Evolutionary conservation across 2,113 vertebrate species (phyloP), one percentile per base, ranked within the genome.

Genomic region (Motacilla tschutschensis): DNA sequence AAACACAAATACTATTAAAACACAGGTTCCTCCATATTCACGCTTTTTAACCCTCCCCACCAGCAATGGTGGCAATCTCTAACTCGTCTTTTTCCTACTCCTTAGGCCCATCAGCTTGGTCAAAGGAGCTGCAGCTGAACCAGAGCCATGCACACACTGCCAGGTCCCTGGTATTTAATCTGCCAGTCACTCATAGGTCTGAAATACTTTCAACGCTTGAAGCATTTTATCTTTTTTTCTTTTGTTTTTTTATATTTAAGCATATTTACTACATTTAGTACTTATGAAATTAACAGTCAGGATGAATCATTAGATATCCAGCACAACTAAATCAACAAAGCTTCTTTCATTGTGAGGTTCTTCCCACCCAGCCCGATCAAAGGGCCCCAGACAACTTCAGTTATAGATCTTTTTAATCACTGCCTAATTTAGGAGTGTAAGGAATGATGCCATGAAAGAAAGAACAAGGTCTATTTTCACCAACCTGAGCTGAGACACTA

Each of bases 361-460:
- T 55, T 82, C 67, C 38, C 55, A 82, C 7, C 47, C 28, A 66
- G 36, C 14, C 44, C 22, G 63, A 59, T 36, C 35, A 78, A 78
- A 85, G 41, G 41, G 33, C 58, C 38, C 22, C 35, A 50, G 31
- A 78, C 12, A 66, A 60, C 41, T 60, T n/a, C 60, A 77, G 28
- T 59, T 90, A 84, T 0, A 55, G 43, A 63, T 38, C 59, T 74
- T 82, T 82, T 73, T 51, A 87, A 82, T 63, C 72, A 66, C 41
- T 69, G 72, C 28, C 67, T 74, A 55, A 82, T 82, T 73, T 59
- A 77, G 50, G 31, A 66, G 31, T 35, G 36, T 79, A 92, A 87
- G 53, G 35, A 87, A 67, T 1, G 2, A 59, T 38, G 24, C 28
- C 31, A 24, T 2, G 3, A 54, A 38, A 59, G 38, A 83, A 85